Evolutionary conservation across 2,888 invertebrate species (phyloP), one percentile per base, ranked within the genome.

Genomic region (Pyrocoelia pectoralis): DNA sequence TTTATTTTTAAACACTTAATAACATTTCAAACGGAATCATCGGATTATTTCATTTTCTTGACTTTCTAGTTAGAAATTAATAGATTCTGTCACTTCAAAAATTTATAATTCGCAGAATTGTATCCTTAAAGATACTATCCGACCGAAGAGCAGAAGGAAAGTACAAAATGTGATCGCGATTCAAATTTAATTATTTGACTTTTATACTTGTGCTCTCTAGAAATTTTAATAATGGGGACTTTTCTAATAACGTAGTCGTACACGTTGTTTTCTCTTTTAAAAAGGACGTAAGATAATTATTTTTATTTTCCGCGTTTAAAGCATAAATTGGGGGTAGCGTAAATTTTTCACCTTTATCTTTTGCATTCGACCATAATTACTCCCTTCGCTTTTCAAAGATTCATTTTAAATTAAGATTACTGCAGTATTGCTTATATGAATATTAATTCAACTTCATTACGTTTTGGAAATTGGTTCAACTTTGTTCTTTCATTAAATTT

Each of bases 401-500:
- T 53, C 63, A 63, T 63, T 63, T 59, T 54, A 58, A 63, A 55
- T 58, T 63, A 59, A 63, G 63, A 63, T 63, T 59, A 63, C 58
- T 63, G 63, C 63, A 58, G 63, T 58, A 38, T 58, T 46, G 59
- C 58, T 55, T 61, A 55, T 59, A 63, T 63, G 63, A 63, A 63
- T 63, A 63, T 63, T 63, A 58, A 63, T 63, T 54, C 29, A 51
- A 54, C 38, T 57, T 61, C 49, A 41, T 24, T 24, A 3, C 4
- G 24, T 24, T 24, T 24, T 24, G 3, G 24, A 24, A 24, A n/a
- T n/a, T n/a, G n/a, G n/a, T n/a, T n/a, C n/a, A n/a, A n/a, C n/a
- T 24, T 24, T 5, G 24, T 24, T 6, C 24, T 6, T 24, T 6
- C 24, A 5, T 24, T 24, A 24, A 24, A 24, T 6, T 24, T 24